Conservation (phyloP, 2,888 invertebrate species). For the Heliconius cydno region DNA sequence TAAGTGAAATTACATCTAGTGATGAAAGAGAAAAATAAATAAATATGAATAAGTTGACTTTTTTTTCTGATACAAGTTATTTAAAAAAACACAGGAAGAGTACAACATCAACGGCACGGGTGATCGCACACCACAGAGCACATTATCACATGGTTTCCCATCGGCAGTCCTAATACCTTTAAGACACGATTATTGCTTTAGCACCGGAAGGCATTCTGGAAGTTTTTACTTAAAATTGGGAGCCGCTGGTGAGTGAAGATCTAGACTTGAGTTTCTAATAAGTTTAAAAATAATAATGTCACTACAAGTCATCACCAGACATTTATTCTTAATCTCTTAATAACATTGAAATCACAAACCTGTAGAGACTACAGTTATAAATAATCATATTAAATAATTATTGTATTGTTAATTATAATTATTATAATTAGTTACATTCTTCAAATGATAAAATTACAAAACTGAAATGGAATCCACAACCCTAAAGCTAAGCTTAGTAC, state of each 20-base stretch:
- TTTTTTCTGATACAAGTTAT: neutral
- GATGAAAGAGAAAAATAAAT: no score
- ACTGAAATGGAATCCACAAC: no score
- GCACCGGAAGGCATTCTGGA: conserved; percentile 87
- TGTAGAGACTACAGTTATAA: no score
- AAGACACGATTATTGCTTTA: conserved; percentile 85
- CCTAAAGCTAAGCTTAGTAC: no score
- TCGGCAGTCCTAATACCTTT: conserved; percentile 73
- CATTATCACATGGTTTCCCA: conserved; percentile 57
- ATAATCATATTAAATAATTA: no score
- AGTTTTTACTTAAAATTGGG: conserved; percentile 90
- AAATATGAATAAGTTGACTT: neutral
- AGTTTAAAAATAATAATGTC: neutral
- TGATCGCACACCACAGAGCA: conserved; percentile 62
- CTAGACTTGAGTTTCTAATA: neutral
- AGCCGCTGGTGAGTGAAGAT: conserved; percentile 83
- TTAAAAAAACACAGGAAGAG: conserved; percentile 48
- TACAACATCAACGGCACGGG: conserved; percentile 47
- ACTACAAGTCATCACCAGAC: neutral
- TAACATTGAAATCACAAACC: no score
- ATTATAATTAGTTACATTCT: no score
- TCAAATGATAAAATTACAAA: no score
- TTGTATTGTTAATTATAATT: no score
- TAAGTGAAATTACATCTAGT: neutral
- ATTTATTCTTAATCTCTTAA: neutral